Base-by-base conservation (phyloP, 2,888 invertebrate species). In the Ephialtes manifestator region DNA sequence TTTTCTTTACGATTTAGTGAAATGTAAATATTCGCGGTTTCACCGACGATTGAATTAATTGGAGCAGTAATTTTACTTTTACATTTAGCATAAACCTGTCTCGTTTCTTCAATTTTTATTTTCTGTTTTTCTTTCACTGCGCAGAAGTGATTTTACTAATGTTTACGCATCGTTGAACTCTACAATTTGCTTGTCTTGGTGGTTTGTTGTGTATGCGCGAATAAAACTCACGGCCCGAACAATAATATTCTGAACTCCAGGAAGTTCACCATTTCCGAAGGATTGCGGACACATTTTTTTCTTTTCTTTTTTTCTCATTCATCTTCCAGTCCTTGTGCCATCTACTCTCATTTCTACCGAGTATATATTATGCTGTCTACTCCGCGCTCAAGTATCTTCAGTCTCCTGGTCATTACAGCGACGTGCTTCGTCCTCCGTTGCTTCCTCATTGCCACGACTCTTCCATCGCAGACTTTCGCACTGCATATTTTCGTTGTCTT, bases 391-490 rank as follows among this genome's bases (percentile, higher is more conserved):
- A 65, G 65, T 65, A 65, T 39, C 65, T 39, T 11, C 39, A 39
- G 65, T 39, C 20, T 39, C 39, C 43, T 39, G 65, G 65, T 65
- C 65, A 65, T 65, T 65, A 65, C 28, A 65, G 39, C 39, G 65
- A 7, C 60, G 24, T 18, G 28, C 4, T 7, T 31, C 28, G 31
- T 31, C 60, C 11, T 60, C 24, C n/a, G n/a, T 35, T 15, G 58
- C 39, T 35, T 43, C 20, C 43, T 8, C 43, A 18, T 20, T 43
- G 65, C 65, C 43, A 20, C 63, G 35, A 10, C n/a, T 11, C 20
- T 43, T 13, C 43, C 43, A n/a, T 51, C 68, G 28, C 24, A 3
- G 15, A 31, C 18, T 55, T 53, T 48, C 20, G 35, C 76, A 53
- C 18, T 48, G 43, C 53, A 65, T 58, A 65, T 53, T 63, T 15